Percentiles rank a stretch among this genome's conserved stretches.
These are phyloP conservation scores for Pantala flavescens DNA, from an alignment of 1,140 invertebrate species.

Conservation along the genomic window DNA sequence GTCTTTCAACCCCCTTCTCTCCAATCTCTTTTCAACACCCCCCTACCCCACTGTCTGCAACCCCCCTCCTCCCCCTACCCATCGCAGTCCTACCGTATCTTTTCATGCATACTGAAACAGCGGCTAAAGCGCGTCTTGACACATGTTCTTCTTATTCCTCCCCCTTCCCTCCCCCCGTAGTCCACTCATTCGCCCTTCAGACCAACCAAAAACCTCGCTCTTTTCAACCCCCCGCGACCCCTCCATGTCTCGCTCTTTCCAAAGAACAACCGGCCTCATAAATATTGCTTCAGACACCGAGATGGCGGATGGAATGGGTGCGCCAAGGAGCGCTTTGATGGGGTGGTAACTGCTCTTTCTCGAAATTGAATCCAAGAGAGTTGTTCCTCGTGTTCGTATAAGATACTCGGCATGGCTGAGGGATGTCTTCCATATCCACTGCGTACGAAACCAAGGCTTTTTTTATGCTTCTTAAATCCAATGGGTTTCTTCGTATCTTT, in stretches of 20 bases:
- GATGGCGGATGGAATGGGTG: not conserved
- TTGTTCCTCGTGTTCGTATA: too few relatives aligned
- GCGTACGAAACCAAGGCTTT: too few relatives aligned
- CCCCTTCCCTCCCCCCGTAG: not conserved
- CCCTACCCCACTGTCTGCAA: not conserved
- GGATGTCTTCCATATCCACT: too few relatives aligned
- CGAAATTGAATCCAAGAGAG: slow-evolving; percentile 1
- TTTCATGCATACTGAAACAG: slow-evolving; percentile 1
- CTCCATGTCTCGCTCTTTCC: not conserved
- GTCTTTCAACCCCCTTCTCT: too few relatives aligned
- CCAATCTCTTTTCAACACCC: too few relatives aligned
- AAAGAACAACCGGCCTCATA: not conserved
- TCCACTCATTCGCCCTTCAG: not conserved
- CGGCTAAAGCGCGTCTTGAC: not conserved
- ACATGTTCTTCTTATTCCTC: not conserved
- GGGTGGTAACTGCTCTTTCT: not conserved
- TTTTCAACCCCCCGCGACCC: not conserved
- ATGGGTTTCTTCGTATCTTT: too few relatives aligned
- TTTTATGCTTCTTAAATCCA: too few relatives aligned
- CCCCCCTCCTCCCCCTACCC: not conserved
- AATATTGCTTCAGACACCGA: not conserved
- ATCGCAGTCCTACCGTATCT: not conserved
- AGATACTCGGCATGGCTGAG: too few relatives aligned
- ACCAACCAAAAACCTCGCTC: not conserved
- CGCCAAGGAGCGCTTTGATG: not conserved